Base-by-base conservation (phyloP, 2,888 invertebrate genomes). In the Calameuta idolon region DNA sequence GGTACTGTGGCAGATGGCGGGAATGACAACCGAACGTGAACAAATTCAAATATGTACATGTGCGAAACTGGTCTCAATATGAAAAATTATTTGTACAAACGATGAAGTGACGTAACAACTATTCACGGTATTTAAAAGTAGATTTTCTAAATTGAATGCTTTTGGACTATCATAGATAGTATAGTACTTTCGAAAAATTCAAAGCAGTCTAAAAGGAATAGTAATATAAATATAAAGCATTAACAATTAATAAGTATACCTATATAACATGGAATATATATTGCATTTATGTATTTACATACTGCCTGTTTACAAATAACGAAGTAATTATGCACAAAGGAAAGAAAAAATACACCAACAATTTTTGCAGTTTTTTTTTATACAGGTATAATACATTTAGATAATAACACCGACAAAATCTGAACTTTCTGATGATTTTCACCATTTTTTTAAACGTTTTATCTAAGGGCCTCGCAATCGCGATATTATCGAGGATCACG, bases 301-400 rank as follows among this genome's bases (percentile, higher is more conserved):
- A 9, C 9, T 55, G 23, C 23, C 9, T 55, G 55, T 55, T 23
- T 55, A 55, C 23, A 55, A 55, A 55, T 23, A 9, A 55, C 23
- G 3, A 23, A 40, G 40, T 15, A 40, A 55, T 55, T 23, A 55
- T 9, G 9, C 55, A 55, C 55, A 55, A 55, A 55, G 23, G 9
- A 74, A 79, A 71, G 12, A 71, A 71, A 11, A 69, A 79, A 69
- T 74, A 69, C 31, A 15, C 34, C 55, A 71, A 73, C 31, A n/a
- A 73, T 75, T 69, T 76, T 80, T 76, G 69, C 33, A 40, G 69
- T 31, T 71, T 79, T 81, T 81, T 85, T 84, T 87, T 87, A 87
- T 86, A 86, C 87, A 88, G 85, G 73, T 88, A 86, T 87, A 84
- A 84, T 88, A 87, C 87, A 87, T 87, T 86, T 76, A 86, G 81